Base-by-base conservation (phyloP, 53 echinoderm and acorn worm genomes). In the Antedon mediterranea region DNA sequence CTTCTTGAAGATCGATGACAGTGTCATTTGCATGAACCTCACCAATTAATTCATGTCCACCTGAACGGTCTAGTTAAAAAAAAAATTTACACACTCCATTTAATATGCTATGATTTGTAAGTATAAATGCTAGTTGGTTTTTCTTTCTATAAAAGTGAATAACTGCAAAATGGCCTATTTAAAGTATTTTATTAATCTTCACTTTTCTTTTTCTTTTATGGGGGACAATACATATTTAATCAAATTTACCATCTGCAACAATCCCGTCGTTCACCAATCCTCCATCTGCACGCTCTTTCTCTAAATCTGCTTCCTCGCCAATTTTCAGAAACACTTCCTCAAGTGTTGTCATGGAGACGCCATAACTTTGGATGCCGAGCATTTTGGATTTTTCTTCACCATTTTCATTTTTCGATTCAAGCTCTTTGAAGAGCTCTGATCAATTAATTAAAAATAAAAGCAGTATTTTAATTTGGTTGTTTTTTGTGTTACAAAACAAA, bases 301-400 rank as follows among this genome's bases (percentile, higher is more conserved):
- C 90, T 43, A 43, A 32, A 29, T 79, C 79, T 43, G 78, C 84
- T 28, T 90, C 87, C 73, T 91, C 91, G 14, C 83, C 86, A 28
- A 91, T 77, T 72, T 88, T 91, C 32, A 91, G 72, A 73, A 91
- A 91, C 71, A 91, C 91, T 70, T 91, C 91, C 70, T 91, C 91
- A 31, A 91, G 77, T 3, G 91, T 83, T 32, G 91, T 91, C 91
- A 91, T 91, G 81, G 88, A 88, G 72, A 91, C 88, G 4, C 91
- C 91, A 41, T 91, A 91, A 31, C 78, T 82, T 77, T 88, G 88
- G 43, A 91, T 86, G 30, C 91, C 91, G 32, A 86, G 32, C 43
- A 74, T 18, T 74, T 75, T 32, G n/a, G 86, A 70, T 28, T 32
- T 29, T 3, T 31, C 11, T 3, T 32, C 72, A 18, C 43, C 43